Evolutionary conservation across 2,888 invertebrate genomes (phyloP), one percentile per base, ranked within the genome.

Genomic region (Napeogenes sylphis): DNA sequence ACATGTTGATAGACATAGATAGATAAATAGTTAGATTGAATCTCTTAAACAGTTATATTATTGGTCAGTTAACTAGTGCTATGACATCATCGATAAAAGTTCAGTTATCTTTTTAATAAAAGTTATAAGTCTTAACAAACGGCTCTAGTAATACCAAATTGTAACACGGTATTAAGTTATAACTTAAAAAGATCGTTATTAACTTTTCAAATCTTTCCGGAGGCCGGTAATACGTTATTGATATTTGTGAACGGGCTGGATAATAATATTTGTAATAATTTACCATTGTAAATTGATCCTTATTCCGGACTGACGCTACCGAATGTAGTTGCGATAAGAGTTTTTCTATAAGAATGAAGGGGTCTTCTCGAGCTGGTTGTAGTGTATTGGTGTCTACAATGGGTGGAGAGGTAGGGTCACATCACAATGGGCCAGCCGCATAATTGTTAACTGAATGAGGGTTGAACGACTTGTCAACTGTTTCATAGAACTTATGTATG

Each of bases 361-460:
- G 82, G 63, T 77, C 82, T 68, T 61, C 64, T 67, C 75, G 70
- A 46, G 59, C 51, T 84, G 85, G 86, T 70, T 68, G 67, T 69
- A 71, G 78, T 73, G 75, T 79, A 81, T 83, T 84, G 81, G 79
- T 82, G 82, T 84, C 82, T 84, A 89, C 88, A 90, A 90, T 88
- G 82, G 85, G 76, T 82, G 79, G 82, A 82, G 84, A 84, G 84
- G 86, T 83, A 84, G 87, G 88, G 87, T 83, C 76, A 79, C 80
- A 70, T 72, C 85, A 88, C 88, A 89, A 90, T 89, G 87, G 85
- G 83, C 83, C 83, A 83, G 84, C 81, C 82, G 84, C 83, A 87
- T 89, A 87, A 90, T 90, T 89, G 90, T 90, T 89, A 89, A 85
- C 84, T 84, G 84, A 85, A 87, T 84, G 82, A 85, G 90, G 90